Evolutionary conservation across 1,140 invertebrate genomes (phyloP).

Genomic region (Drosophila santomea): DNA sequence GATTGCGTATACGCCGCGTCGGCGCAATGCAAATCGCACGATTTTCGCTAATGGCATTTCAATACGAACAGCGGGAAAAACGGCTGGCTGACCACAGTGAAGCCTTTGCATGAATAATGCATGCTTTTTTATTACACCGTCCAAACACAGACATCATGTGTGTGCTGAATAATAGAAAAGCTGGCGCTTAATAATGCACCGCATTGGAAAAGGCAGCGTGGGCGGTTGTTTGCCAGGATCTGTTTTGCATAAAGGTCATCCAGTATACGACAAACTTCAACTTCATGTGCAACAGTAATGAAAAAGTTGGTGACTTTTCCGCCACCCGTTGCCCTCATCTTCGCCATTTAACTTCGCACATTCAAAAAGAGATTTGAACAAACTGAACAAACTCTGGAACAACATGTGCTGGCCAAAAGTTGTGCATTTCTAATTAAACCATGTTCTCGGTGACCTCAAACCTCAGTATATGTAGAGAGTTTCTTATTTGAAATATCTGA

Average conservation of each 20-base stretch:
- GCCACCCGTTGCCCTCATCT: background rate
- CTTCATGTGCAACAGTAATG: conserved; percentile 50
- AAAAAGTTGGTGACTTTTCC: conserved; percentile 40
- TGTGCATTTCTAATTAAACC: background rate
- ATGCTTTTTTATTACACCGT: conserved; percentile 60
- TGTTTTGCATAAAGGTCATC: conserved; percentile 55
- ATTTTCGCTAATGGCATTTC: conserved; percentile 77
- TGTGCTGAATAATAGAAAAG: conserved; percentile 48
- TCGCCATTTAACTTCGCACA: conserved; percentile 47
- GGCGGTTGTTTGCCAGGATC: conserved; percentile 3
- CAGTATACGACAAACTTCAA: conserved; percentile 45
- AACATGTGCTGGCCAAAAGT: conserved; percentile 21
- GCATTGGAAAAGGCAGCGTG: conserved; percentile 3
- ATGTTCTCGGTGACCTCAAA: background rate
- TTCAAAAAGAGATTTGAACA: conserved; percentile 40
- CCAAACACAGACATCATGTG: conserved; percentile 39
- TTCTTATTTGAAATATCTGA: background rate
- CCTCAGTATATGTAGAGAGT: background rate
- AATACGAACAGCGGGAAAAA: conserved; percentile 47
- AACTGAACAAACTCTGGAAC: conserved; percentile 8
- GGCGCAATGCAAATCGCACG: conserved; percentile 13
- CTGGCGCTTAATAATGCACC: conserved; percentile 48
- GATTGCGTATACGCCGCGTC: conserved; percentile 72
- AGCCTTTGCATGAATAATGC: conserved; percentile 64
- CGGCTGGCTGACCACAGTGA: conserved; percentile 59